Base-by-base conservation (phyloP, 2,888 invertebrate species). In the Clostera curtula region DNA sequence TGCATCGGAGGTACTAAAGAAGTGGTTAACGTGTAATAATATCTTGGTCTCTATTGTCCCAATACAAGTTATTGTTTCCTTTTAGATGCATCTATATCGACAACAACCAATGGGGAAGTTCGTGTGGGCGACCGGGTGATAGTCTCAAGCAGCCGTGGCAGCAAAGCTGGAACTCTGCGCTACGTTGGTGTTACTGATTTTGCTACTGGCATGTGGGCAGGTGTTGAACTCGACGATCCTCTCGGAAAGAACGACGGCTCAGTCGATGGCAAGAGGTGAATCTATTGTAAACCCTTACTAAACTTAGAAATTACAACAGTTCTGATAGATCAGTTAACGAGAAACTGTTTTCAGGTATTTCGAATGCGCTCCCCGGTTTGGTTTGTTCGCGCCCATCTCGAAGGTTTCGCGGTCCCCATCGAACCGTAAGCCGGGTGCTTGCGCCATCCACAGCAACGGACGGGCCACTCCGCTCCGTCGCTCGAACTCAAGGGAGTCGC, bases 211-310 rank as follows among this genome's bases (percentile, higher is more conserved):
- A 90, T 95, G 49, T 98, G 97, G 97, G 97, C 94, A 37, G 98
- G 98, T 12, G 92, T 98, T 10, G 97, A 98, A 70, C 85, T 98
- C 46, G 97, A 97, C 64, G 96, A 97, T 43, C 91, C 95, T 1
- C 80, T 92, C 34, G 98, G 98, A 27, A 98, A 98, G 79, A 98
- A 98, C 72, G 97, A 98, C 63, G 98, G 98, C 31, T 90, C 94
- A 25, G 96, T 98, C 15, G 93, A 91, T 43, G 97, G 95, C 29
- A 92, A 91, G 74, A 92, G 95, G 96, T 97, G 73, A 21, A 13
- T 12, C 3, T 5, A 8, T 5, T 6, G 2, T 17, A 9, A 13
- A 10, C 16, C 4, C 12, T 21, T 8, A 38, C 22, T 11, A 19
- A 23, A 26, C 23, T 25, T 34, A 12, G 11, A 24, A 9, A 25